Percentiles rank a stretch among this genome's conserved stretches.
phyloP scores from a whole-genome alignment of 2,113 vertebrate species.

The Brienomyrus longianalis region DNA sequence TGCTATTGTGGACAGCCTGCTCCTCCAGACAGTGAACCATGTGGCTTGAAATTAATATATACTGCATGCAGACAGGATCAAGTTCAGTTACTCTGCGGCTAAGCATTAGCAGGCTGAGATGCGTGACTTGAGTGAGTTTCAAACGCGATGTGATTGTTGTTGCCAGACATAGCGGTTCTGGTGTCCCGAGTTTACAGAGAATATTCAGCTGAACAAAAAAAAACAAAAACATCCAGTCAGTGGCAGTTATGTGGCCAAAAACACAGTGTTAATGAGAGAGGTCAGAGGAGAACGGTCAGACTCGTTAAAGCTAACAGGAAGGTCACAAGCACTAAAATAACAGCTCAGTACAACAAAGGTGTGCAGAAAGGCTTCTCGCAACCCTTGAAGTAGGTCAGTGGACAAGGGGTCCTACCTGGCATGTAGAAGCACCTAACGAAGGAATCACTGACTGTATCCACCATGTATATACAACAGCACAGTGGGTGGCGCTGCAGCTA shows the following conservation, averaged over 20 bases:
- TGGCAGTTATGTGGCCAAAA: background rate
- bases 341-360: background rate
- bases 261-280: background rate
- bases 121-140: background rate
- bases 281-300: background rate
- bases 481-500: background rate
- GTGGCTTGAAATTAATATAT: background rate
- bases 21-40: background rate
- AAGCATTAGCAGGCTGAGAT: background rate
- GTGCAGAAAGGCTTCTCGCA: background rate
- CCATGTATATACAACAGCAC: background rate
- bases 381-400: background rate
- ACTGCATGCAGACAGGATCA: background rate
- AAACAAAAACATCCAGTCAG: background rate
- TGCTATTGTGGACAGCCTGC: background rate
- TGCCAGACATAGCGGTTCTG: background rate
- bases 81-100: background rate
- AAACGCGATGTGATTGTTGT: background rate
- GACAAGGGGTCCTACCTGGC: background rate
- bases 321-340: background rate
- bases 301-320: conserved; percentile 6
- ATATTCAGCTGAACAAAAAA: background rate
- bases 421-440: background rate
- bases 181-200: background rate
- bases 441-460: background rate